Percentiles rank a stretch among this genome's conserved stretches.
Conservation (phyloP, 2,888 invertebrate genomes). For the Scrobipalpa costella region DNA sequence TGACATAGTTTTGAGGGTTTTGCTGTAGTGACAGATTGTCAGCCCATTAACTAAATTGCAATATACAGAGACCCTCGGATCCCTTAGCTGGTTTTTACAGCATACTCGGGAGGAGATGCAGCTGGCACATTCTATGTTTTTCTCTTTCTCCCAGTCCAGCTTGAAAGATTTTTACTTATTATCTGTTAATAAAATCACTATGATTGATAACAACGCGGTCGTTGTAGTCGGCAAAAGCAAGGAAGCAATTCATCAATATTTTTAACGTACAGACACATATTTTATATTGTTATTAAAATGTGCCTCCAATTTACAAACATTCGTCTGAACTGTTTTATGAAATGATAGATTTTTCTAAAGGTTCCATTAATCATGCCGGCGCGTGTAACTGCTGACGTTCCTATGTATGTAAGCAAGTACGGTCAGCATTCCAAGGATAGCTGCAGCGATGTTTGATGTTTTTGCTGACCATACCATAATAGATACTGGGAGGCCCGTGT, state of each 20-base stretch:
- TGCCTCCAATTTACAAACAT: neutral
- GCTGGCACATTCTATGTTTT: too few species aligned
- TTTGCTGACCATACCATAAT: slow-evolving; percentile 12
- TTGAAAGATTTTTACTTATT: too few species aligned
- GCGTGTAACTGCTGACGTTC: neutral
- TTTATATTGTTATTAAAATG: neutral
- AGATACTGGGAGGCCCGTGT: slow-evolving; percentile 13
- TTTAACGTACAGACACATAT: neutral
- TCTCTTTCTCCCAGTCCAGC: too few species aligned
- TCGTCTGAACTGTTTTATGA: neutral
- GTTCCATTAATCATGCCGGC: neutral
- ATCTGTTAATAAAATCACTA: too few species aligned
- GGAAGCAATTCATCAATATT: neutral
- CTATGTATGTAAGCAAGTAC: slow-evolving; percentile 12
- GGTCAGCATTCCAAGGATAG: slow-evolving; percentile 17
- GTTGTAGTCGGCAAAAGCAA: too few species aligned
- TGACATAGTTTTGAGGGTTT: too few species aligned
- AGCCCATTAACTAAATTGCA: too few species aligned
- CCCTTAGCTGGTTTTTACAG: too few species aligned
- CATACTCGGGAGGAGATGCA: too few species aligned
- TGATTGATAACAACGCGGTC: too few species aligned
- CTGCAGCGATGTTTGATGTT: slow-evolving; percentile 15
- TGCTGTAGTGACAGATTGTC: too few species aligned
- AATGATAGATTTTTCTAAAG: neutral
- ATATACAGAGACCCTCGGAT: too few species aligned